These are phyloP conservation scores for Temnopleurus reevesii DNA, from an alignment of 53 echinoderm and acorn worm genomes.

Conservation along the genomic window DNA sequence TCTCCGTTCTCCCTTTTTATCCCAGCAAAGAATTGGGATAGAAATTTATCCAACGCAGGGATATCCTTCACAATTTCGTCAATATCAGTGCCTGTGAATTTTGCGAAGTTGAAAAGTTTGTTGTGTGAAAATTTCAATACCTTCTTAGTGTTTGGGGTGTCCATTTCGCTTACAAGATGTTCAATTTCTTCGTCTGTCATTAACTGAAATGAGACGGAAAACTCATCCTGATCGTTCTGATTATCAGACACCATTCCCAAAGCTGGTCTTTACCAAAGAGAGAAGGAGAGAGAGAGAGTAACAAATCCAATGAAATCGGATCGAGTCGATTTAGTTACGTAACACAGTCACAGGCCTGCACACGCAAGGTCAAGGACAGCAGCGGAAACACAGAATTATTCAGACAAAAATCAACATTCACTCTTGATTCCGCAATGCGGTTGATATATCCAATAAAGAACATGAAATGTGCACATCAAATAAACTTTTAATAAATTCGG, in stretches of 20 bases:
- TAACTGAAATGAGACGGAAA: slow-evolving; percentile 16
- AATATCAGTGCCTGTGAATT: slow-evolving; percentile 34
- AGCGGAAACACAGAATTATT: no score
- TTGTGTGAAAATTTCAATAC: slow-evolving; percentile 7
- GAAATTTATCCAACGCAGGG: slow-evolving; percentile 12
- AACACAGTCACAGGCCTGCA: no score
- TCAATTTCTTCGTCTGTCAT: slow-evolving; percentile 45
- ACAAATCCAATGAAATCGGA: background rate
- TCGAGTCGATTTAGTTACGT: no score
- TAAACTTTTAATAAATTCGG: no score
- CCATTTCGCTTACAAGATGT: slow-evolving; percentile 27
- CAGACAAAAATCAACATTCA: no score
- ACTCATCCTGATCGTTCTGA: no score
- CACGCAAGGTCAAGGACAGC: no score
- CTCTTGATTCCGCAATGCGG: no score
- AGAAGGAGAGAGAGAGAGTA: background rate
- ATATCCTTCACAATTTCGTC: slow-evolving; percentile 9
- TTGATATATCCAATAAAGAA: no score
- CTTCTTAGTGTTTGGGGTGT: slow-evolving; percentile 12
- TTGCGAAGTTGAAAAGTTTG: slow-evolving; percentile 12
- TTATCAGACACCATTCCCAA: no score
- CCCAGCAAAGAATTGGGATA: background rate
- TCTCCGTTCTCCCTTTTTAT: slow-evolving; percentile 33
- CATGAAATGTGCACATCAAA: no score
- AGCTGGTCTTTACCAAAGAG: no score